Evolutionary conservation across 2,888 invertebrate species (phyloP).

Genomic region (Drosophila rubida): DNA sequence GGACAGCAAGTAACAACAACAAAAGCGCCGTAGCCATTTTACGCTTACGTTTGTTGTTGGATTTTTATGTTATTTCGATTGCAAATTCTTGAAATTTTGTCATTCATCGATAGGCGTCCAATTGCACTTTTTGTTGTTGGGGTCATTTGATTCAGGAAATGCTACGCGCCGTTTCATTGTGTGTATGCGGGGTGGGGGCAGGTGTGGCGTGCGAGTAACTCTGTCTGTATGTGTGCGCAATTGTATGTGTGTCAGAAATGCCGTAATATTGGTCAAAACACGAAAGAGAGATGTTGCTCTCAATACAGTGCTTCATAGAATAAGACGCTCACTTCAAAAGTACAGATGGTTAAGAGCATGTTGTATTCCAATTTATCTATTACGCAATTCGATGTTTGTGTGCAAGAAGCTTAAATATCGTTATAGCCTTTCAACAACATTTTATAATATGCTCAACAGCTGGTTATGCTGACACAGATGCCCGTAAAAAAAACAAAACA

Average conservation of each 20-base stretch:
- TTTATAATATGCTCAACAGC: neutral
- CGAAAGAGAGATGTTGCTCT: constrained; percentile 57
- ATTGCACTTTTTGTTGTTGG: constrained; percentile 42
- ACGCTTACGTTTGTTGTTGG: constrained; percentile 11
- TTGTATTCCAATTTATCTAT: neutral
- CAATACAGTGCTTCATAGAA: constrained; percentile 43
- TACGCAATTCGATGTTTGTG: neutral
- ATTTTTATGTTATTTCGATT: constrained; percentile 21
- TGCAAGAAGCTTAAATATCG: neutral
- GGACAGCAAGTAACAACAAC: constrained; percentile 15
- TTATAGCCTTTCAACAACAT: neutral
- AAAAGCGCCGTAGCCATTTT: constrained; percentile 36
- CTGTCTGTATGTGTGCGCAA: constrained; percentile 10
- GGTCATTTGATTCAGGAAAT: constrained; percentile 75
- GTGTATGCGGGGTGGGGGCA: constrained; percentile 22
- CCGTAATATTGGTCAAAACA: constrained; percentile 51
- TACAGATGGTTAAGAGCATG: neutral
- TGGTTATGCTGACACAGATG: constrained; percentile 3
- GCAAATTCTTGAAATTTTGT: constrained; percentile 58
- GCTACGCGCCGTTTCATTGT: constrained; percentile 44
- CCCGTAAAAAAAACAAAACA: constrained; percentile 10
- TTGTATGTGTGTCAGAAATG: constrained; percentile 52
- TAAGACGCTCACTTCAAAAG: neutral
- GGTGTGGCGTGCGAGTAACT: constrained; percentile 8
- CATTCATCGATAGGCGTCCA: constrained; percentile 67